Conservation (phyloP, 2,797 vertebrate genomes). For the Gallinago stenura region DNA sequence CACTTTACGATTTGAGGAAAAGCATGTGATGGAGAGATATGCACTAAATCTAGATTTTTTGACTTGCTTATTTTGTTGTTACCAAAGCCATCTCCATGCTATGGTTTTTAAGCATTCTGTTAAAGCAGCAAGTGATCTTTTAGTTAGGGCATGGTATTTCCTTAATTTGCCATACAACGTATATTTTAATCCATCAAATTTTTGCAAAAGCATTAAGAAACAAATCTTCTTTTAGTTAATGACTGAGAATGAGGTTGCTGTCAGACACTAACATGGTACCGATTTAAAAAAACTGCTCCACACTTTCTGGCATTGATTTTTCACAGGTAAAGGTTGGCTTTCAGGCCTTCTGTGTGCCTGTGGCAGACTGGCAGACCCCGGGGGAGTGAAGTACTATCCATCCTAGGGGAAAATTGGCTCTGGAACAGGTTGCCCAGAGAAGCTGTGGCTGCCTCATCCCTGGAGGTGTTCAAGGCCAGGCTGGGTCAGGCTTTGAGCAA, state of each 20-base stretch:
- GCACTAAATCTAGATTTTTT: neutral
- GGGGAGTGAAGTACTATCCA: neutral
- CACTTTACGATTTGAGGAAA: neutral
- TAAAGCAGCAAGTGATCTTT: neutral
- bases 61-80: neutral
- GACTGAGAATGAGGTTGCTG: neutral
- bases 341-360: neutral
- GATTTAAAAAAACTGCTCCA: neutral
- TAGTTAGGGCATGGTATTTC: neutral
- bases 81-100: neutral
- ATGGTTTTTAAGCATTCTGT: neutral
- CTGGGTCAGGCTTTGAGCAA: no score
- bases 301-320: neutral
- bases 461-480: no score
- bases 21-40: neutral
- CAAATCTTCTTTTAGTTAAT: neutral
- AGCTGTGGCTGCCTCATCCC: no score
- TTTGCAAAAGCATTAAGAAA: neutral
- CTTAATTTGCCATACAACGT: neutral
- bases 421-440: no score
- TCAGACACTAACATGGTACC: neutral
- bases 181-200: neutral
- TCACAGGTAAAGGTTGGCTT: neutral
- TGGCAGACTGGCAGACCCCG: neutral
- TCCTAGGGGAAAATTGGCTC: neutral